Evolutionary conservation across 2,797 vertebrate species (phyloP).

Genomic region (Acanthurus lineatus): DNA sequence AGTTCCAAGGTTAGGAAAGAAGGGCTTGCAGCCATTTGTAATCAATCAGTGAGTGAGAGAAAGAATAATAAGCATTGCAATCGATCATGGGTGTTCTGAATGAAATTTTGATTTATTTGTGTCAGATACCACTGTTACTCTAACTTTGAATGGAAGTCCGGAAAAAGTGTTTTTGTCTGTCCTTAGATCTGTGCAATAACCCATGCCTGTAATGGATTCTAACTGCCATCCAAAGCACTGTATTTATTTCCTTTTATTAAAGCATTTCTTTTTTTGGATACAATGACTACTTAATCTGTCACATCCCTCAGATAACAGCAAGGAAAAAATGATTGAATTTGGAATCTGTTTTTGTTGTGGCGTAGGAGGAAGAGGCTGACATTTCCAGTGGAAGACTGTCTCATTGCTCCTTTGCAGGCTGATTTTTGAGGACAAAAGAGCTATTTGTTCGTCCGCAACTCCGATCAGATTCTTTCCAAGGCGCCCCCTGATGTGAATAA

Average conservation of each 20-base stretch:
- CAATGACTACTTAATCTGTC: slow-evolving; percentile 26
- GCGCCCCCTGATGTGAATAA: slow-evolving; percentile 55
- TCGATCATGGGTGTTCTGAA: slow-evolving; percentile 24
- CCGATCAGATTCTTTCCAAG: slow-evolving; percentile 70
- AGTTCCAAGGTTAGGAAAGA: background rate
- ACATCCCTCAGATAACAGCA: slow-evolving; percentile 9
- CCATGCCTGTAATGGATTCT: slow-evolving; percentile 83
- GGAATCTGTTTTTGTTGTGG: slow-evolving; percentile 16
- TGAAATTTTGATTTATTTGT: slow-evolving; percentile 44
- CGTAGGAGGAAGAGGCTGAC: slow-evolving; percentile 38
- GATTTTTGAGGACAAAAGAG: slow-evolving; percentile 63
- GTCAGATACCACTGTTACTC: slow-evolving; percentile 54
- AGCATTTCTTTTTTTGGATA: slow-evolving; percentile 77
- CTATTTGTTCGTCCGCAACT: slow-evolving; percentile 61
- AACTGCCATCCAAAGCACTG: slow-evolving; percentile 85
- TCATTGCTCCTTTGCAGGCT: slow-evolving; percentile 53
- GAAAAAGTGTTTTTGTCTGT: slow-evolving; percentile 62
- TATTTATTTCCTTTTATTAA: slow-evolving; percentile 88
- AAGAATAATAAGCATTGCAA: slow-evolving; percentile 14
- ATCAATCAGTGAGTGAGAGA: slow-evolving; percentile 23
- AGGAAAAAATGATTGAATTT: background rate
- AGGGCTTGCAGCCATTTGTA: slow-evolving; percentile 35
- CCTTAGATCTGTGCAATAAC: slow-evolving; percentile 84
- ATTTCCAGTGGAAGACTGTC: slow-evolving; percentile 41
- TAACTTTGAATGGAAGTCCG: slow-evolving; percentile 65